phyloP scores from a whole-genome alignment of 1,140 invertebrate species.

The Lordiphosa collinella region DNA sequence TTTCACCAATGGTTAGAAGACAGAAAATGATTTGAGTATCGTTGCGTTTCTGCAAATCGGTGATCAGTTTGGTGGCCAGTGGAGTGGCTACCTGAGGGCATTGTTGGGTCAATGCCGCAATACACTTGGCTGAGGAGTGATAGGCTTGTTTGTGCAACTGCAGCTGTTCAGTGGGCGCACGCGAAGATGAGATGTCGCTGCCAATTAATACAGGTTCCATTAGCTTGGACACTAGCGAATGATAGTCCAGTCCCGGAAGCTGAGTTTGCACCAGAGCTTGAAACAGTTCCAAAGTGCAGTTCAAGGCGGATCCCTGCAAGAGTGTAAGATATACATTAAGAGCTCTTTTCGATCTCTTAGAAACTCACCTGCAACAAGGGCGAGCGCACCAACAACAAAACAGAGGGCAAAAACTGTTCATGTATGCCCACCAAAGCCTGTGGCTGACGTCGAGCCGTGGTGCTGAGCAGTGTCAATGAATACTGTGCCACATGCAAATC shows the following conservation, averaged over 20 bases:
- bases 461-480: slow-evolving; percentile 86
- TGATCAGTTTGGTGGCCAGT: slow-evolving; percentile 92
- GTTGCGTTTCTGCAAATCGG: slow-evolving; percentile 87
- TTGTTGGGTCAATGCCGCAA: slow-evolving; percentile 93
- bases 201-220: slow-evolving; percentile 82
- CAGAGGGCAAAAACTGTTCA: slow-evolving; percentile 89
- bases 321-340: background rate
- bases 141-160: slow-evolving; percentile 87
- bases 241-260: slow-evolving; percentile 89
- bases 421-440: slow-evolving; percentile 74
- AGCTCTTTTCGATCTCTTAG: background rate
- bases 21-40: slow-evolving; percentile 95
- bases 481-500: slow-evolving; percentile 98
- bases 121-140: slow-evolving; percentile 96
- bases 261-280: slow-evolving; percentile 91
- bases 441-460: slow-evolving; percentile 82
- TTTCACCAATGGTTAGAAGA: slow-evolving; percentile 96
- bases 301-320: slow-evolving; percentile 88
- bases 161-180: slow-evolving; percentile 52
- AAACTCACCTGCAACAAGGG: slow-evolving; percentile 88
- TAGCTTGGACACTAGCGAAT: slow-evolving; percentile 88
- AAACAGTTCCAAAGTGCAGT: slow-evolving; percentile 94
- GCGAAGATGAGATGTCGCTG: slow-evolving; percentile 17
- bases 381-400: slow-evolving; percentile 92
- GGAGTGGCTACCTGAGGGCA: slow-evolving; percentile 86